A percentile compares a stretch with the other conserved stretches of the same genome.
Conservation (phyloP, 2,113 vertebrate species). For the Falcunculus frontatus region DNA sequence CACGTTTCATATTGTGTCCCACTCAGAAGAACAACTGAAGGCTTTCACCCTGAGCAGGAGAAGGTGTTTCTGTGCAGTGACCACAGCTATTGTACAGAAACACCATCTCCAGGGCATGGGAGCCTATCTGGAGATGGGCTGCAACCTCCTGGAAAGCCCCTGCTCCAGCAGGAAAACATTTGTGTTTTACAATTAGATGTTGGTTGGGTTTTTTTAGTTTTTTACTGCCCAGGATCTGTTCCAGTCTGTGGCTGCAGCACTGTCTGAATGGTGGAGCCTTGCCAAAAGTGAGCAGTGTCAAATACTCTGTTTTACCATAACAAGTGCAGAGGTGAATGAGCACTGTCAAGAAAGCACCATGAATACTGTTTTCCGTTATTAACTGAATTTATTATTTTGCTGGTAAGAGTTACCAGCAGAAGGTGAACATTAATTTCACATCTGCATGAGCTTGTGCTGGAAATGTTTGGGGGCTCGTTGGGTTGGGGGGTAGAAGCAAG, state of each 20-base stretch:
- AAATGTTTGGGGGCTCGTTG: neutral
- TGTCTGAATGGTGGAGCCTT: conserved; percentile 61
- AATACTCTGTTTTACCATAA: conserved; percentile 51
- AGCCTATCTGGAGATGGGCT: conserved; percentile 31
- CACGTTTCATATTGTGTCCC: conserved; percentile 68
- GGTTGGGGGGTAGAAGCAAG: neutral
- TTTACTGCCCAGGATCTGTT: conserved; percentile 23
- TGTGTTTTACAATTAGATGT: conserved; percentile 49
- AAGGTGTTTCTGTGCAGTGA: neutral
- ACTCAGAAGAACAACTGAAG: conserved; percentile 47
- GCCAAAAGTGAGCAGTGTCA: conserved; percentile 28
- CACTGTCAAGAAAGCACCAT: neutral
- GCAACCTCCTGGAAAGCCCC: conserved; percentile 18
- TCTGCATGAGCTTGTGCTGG: neutral
- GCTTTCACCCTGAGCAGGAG: conserved; percentile 49
- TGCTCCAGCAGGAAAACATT: conserved; percentile 53
- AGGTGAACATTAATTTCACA: neutral
- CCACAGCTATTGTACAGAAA: neutral
- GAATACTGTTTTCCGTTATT: conserved; percentile 26
- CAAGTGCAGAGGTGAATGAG: conserved; percentile 47
- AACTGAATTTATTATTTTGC: conserved; percentile 46
- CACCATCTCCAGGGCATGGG: rapidly evolving
- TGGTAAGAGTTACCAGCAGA: conserved; percentile 32
- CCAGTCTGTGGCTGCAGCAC: conserved; percentile 51
- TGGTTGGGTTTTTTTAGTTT: neutral